A percentile compares a stretch with the other conserved stretches of the same genome.
These are phyloP conservation scores for Eulithis prunata DNA, from an alignment of 2,888 invertebrate genomes.

Conservation along the genomic window DNA sequence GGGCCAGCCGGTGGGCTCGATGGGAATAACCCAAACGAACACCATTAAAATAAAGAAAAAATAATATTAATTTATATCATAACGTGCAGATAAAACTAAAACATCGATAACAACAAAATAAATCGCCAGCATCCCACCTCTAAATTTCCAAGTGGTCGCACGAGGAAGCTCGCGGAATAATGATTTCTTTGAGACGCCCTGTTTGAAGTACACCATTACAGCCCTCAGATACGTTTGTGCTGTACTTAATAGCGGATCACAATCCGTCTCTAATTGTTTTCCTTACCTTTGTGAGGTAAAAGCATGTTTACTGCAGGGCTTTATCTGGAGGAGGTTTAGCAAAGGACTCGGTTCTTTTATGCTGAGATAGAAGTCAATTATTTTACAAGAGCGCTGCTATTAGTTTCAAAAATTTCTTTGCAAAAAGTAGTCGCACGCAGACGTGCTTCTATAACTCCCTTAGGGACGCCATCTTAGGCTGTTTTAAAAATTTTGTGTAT, in stretches of 20 bases:
- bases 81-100: too few species aligned
- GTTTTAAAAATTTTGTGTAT: too few species aligned
- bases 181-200: constrained; percentile 82
- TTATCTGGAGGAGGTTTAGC: constrained; percentile 27
- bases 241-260: constrained; percentile 77
- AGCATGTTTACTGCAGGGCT: constrained; percentile 50
- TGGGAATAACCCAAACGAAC: too few species aligned
- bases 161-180: constrained; percentile 81
- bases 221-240: constrained; percentile 77
- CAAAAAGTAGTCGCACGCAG: not conserved
- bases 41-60: too few species aligned
- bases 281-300: constrained; percentile 70
- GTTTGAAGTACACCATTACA: constrained; percentile 80
- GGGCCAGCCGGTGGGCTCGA: too few species aligned
- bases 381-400: not conserved
- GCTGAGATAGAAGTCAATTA: constrained; percentile 5
- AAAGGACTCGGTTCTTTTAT: constrained; percentile 7
- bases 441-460: too few species aligned
- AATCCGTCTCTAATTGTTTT: constrained; percentile 78
- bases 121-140: constrained; percentile 37
- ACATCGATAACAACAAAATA: not conserved
- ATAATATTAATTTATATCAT: too few species aligned
- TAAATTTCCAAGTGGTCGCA: constrained; percentile 80
- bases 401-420: not conserved
- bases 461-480: too few species aligned